Base-by-base conservation (phyloP, 2,113 vertebrate genomes). In the Oncorhynchus tshawytscha region DNA sequence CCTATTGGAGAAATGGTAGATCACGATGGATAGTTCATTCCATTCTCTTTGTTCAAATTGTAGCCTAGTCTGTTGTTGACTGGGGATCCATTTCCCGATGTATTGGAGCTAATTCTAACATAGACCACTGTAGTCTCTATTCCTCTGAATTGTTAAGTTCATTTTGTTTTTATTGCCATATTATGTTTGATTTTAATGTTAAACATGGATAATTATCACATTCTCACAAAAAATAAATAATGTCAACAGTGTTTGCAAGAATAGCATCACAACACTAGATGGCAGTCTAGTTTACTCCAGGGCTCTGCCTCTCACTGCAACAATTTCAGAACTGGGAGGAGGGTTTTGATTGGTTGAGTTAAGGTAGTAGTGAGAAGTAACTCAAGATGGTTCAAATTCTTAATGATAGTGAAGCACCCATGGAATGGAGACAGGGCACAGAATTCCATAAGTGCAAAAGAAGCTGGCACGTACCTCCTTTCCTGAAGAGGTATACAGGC, bases 401-500 rank as follows among this genome's bases (percentile, higher is more conserved):
- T 0, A 11, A 9, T 3, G 39, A 9, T 11, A 2, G 25, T 67
- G 25, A 67, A 67, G n/a, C 11, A 31, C 12, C 11, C 7, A 22
- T n/a, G n/a, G 59, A 24, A 22, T 22, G n/a, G 59, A 11, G n/a
- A 62, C 59, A 62, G 8, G 49, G 27, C 22, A 68, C 20, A 72
- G 9, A 45, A 45, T 45, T 45, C 39, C 39, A 45, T 45, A 45
- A 45, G 39, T 45, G 2, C 39, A 45, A 18, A 45, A 45, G 39
- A 45, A 29, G 8, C 4, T 0, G 1, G 1, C 27, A 77, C 96
- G 79, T 92, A 99, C 98, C 98, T 96, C 97, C 97, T 95, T 97
- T 98, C 88, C 93, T 94, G 86, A 99, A 94, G 76, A 99, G 94
- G 82, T 99, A 99, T 67, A 99, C 89, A 84, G 98, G 97, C 54